These are phyloP conservation scores for Leistus spinibarbis DNA, from an alignment of 2,888 invertebrate species.

Conservation along the genomic window DNA sequence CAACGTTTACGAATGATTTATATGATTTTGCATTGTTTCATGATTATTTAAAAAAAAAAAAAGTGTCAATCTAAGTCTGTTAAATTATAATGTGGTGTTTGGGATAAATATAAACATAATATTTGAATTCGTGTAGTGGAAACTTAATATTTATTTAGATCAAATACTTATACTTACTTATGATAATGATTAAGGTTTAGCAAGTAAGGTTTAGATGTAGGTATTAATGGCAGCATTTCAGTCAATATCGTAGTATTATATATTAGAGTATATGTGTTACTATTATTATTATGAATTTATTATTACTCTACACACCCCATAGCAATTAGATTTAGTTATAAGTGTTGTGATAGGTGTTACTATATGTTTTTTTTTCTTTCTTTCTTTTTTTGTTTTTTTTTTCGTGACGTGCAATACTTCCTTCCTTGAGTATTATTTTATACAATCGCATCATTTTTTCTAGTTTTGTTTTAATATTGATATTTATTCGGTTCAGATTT, in stretches of 20 bases:
- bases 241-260: slow-evolving; percentile 55
- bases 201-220: slow-evolving; percentile 38
- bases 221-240: slow-evolving; percentile 52
- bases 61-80: slow-evolving; percentile 54
- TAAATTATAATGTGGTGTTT: slow-evolving; percentile 49
- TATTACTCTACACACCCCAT: neutral
- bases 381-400: too few relatives aligned
- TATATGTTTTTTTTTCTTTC: too few relatives aligned
- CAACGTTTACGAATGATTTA: neutral
- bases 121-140: slow-evolving; percentile 48
- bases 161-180: slow-evolving; percentile 33
- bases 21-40: neutral
- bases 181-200: slow-evolving; percentile 18
- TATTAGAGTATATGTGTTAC: slow-evolving; percentile 41
- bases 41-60: slow-evolving; percentile 45
- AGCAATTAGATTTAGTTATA: slow-evolving; percentile 23
- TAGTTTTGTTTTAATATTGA: slow-evolving; percentile 46
- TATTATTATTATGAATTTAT: neutral
- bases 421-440: slow-evolving; percentile 54
- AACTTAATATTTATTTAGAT: slow-evolving; percentile 51
- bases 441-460: slow-evolving; percentile 41
- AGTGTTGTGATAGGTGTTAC: slow-evolving; percentile 37
- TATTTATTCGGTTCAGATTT: slow-evolving; percentile 47
- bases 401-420: slow-evolving; percentile 55
- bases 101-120: slow-evolving; percentile 44